These are phyloP conservation scores for Chaunax sp. DNA, from an alignment of 2,797 vertebrate species.

Conservation along the genomic window DNA sequence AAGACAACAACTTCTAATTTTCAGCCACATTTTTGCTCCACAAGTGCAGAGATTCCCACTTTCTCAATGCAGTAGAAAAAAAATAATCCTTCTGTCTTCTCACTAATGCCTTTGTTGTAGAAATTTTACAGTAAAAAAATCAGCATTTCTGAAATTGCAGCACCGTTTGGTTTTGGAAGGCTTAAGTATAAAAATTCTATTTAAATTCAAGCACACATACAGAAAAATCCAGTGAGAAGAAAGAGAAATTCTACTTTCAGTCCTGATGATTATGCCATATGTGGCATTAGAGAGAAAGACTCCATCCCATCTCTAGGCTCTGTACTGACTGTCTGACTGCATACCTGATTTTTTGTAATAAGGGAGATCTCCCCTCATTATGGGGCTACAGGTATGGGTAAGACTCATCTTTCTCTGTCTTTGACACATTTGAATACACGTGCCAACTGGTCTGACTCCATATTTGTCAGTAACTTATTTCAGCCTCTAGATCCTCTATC, in stretches of 20 bases:
- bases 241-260: slow-evolving; percentile 2
- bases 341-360: slow-evolving; percentile 5
- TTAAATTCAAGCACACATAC: background rate
- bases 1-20: slow-evolving; percentile 57
- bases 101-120: background rate
- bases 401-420: too few relatives aligned
- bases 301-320: slow-evolving; percentile 6
- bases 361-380: slow-evolving; percentile 21
- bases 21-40: slow-evolving; percentile 34
- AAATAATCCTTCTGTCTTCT: background rate
- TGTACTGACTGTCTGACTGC: too few relatives aligned
- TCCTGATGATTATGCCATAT: slow-evolving; percentile 39
- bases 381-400: slow-evolving; percentile 2
- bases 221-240: slow-evolving; percentile 1
- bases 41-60: slow-evolving; percentile 25
- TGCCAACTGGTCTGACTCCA: background rate
- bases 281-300: background rate
- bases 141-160: background rate
- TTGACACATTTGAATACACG: too few relatives aligned
- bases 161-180: slow-evolving; percentile 11
- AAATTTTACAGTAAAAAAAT: background rate
- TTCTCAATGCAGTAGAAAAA: background rate
- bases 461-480: background rate
- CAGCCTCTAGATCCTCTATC: too few relatives aligned
- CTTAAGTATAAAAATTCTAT: background rate